These are phyloP conservation scores for Harmothoe impar DNA, from an alignment of 2,888 invertebrate species.

Conservation along the genomic window DNA sequence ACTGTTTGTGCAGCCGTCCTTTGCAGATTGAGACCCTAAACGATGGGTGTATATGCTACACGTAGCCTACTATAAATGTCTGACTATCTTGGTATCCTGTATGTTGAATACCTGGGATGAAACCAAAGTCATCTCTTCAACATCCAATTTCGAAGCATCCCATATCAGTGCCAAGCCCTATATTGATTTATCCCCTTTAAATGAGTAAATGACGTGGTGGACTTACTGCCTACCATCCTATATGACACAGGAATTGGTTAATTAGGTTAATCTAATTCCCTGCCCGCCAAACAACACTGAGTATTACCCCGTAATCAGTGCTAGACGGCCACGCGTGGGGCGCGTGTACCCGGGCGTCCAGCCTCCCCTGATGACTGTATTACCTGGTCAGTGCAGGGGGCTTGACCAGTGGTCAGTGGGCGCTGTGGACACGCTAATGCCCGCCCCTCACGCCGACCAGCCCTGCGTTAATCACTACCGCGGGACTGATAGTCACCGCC, in stretches of 20 bases:
- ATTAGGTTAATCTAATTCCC: neutral
- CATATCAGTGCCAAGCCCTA: neutral
- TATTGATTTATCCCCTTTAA: neutral
- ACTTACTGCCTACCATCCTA: neutral
- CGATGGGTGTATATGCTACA: too few relatives aligned
- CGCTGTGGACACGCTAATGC: slow-evolving; percentile 8
- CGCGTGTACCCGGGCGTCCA: neutral
- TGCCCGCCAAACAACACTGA: neutral
- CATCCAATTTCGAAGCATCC: too few relatives aligned
- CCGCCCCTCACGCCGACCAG: neutral
- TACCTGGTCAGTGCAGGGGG: slow-evolving; percentile 4
- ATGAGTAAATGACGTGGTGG: slow-evolving; percentile 23
- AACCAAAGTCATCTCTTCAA: too few relatives aligned
- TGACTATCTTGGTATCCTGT: too few relatives aligned
- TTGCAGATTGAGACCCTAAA: too few relatives aligned
- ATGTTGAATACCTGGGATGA: too few relatives aligned
- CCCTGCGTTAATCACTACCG: neutral
- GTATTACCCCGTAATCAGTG: neutral
- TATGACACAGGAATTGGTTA: neutral
- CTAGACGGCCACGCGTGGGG: neutral
- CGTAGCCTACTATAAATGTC: too few relatives aligned
- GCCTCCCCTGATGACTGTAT: neutral
- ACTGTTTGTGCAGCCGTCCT: too few relatives aligned
- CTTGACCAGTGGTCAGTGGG: slow-evolving; percentile 32
- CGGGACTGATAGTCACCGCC: neutral